A percentile compares a stretch with the other conserved stretches of the same genome.
Evolutionary conservation across 2,113 vertebrate genomes (phyloP).

Genomic region (Psilopogon haemacephalus): DNA sequence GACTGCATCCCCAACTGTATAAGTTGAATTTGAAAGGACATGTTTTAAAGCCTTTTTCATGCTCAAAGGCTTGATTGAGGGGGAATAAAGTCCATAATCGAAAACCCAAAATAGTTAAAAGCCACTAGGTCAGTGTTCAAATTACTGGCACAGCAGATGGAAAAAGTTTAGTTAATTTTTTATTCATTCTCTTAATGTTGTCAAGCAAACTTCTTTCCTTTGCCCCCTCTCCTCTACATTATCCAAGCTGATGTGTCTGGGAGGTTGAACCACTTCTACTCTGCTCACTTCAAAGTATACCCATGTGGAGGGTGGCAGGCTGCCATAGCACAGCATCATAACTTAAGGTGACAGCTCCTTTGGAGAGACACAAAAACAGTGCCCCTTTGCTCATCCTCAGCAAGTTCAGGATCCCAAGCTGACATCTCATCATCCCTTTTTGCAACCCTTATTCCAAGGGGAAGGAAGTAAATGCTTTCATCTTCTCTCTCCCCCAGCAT

Average conservation of each 20-base stretch:
- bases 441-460: background rate
- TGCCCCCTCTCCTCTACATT: background rate
- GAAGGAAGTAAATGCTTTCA: background rate
- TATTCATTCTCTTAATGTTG: background rate
- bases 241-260: background rate
- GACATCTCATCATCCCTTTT: background rate
- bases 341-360: conserved; percentile 23
- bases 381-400: background rate
- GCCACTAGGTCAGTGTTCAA: background rate
- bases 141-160: background rate
- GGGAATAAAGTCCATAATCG: too few species aligned
- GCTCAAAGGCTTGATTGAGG: background rate
- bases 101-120: background rate
- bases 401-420: background rate
- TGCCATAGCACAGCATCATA: background rate
- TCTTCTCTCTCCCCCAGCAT: background rate
- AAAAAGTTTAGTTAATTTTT: background rate
- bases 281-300: background rate
- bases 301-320: background rate
- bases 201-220: background rate
- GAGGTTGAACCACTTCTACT: background rate
- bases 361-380: background rate
- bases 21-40: background rate
- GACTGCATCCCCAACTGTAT: background rate
- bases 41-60: background rate